Evolutionary conservation across 1,140 invertebrate species (phyloP), one percentile per base, ranked within the genome.

Genomic region (Papilio aristodemus): DNA sequence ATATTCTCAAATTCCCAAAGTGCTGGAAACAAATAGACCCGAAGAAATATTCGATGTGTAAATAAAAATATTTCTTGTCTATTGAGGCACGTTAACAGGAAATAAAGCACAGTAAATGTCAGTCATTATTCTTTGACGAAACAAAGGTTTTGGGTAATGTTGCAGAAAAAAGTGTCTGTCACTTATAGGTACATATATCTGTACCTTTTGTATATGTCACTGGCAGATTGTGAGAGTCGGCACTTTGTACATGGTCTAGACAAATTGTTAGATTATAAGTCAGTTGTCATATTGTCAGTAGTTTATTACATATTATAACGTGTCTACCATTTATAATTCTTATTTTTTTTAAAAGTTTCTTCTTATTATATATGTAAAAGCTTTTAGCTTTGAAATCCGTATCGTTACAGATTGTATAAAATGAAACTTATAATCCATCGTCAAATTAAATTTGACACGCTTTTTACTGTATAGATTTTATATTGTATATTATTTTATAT

Each of bases 91-190:
- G 19, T 50, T 50, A 22, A 50, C 17, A 50, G 46, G 46, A 22
- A 50, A 50, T 50, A 19, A 50, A 17, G 46, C 46, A 17, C 46
- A 50, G 46, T 50, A n/a, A 50, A 50, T 22, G 46, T 50, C 17
- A 50, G 46, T 50, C 46, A 50, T 50, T 50, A 50, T 50, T 50
- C 46, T 50, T 10, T 25, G 19, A 50, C 46, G 46, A 50, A 50
- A 39, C 13, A 39, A 39, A 50, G 9, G 46, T 17, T 50, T 1
- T 4, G 46, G 43, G 43, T 50, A 50, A 50, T 50, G 46, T 50
- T 50, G 17, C 46, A 50, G 46, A 50, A 50, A 50, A 50, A 50
- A 17, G 46, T 50, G 46, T 22, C 46, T 50, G 46, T 50, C 46
- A 50, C 46, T 22, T 50, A 22, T 25, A 8, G 46, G n/a, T n/a